Percentiles rank a stretch among this genome's conserved stretches.
phyloP scores from a whole-genome alignment of 1,140 invertebrate species.

The Cecropterus lyciades region DNA sequence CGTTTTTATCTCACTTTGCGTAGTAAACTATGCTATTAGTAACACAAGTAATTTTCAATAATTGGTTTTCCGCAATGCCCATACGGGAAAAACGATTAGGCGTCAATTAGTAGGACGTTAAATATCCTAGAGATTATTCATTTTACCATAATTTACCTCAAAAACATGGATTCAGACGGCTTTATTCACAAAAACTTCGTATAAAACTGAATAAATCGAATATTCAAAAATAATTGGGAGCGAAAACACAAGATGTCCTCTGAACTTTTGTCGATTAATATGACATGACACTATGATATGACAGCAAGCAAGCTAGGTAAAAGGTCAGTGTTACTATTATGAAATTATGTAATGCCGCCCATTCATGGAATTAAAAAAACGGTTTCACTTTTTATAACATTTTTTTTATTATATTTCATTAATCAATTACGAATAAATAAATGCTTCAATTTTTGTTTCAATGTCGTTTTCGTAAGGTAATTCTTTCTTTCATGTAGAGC shows the following conservation, averaged over 20 bases:
- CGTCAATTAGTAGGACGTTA: background rate
- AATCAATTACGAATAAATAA: no score
- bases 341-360: no score
- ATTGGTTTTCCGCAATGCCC: constrained; percentile 13
- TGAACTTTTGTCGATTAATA: background rate
- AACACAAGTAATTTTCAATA: background rate
- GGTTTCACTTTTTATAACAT: no score
- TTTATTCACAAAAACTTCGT: background rate
- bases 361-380: no score
- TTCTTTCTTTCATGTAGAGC: no score
- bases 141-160: background rate
- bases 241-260: background rate
- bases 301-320: background rate
- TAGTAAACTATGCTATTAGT: constrained; percentile 4
- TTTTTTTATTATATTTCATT: no score
- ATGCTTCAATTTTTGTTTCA: no score
- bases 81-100: background rate
- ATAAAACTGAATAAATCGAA: background rate
- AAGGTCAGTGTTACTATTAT: no score
- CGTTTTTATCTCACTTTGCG: constrained; percentile 55
- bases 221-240: background rate
- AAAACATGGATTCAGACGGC: background rate
- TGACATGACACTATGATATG: background rate
- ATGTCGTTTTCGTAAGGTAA: no score
- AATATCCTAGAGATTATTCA: background rate